Base-by-base conservation (phyloP, 1,140 invertebrate genomes). In the Panagrolaimus sp. region DNA sequence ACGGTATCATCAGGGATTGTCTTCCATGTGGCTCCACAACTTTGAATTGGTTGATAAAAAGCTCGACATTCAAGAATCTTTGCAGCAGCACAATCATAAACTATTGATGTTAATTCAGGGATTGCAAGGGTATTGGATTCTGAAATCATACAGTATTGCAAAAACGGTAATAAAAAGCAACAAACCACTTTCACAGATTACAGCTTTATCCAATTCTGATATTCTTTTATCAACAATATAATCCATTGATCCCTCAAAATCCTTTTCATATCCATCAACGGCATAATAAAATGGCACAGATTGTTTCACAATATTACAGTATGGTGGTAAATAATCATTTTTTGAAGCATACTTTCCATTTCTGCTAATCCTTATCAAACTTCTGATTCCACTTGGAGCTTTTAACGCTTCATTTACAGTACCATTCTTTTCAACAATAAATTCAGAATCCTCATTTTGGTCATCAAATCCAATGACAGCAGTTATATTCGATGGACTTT, bases 51-150 rank as follows among this genome's bases (percentile, higher is more conserved):
- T 10, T 26, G 21, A 17, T 58, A 58, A n/a, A 26, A 58, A 12
- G 21, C 21, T 1, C 52, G 52, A 28, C 52, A 58, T 58, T 58
- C 52, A 6, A 28, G 21, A 24, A 58, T 21, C 4, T 21, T n/a
- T 21, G 52, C 52, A 4, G 52, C 52, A 28, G 52, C 52, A 58
- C 52, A 58, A 21, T 58, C 52, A 14, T 26, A 58, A 28, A 58
- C 21, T 12, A 58, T 28, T 58, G 52, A 26, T 58, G 52, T 58
- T 4, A 58, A 12, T 58, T 58, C 15, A 12, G 52, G 52, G 15
- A 58, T 21, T 4, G 52, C 10, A 12, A 28, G 14, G 21, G 52
- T 0, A 58, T 58, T 58, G 1, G 52, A 58, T 10, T 58, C 52
- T 55, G 10, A 55, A 55, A 55, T n/a, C 7, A 1, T 10, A 55